A percentile compares a stretch with the other conserved stretches of the same genome.
These are phyloP conservation scores for Cebus imitator DNA, from an alignment of 2,113 vertebrate genomes.

Conservation along the genomic window DNA sequence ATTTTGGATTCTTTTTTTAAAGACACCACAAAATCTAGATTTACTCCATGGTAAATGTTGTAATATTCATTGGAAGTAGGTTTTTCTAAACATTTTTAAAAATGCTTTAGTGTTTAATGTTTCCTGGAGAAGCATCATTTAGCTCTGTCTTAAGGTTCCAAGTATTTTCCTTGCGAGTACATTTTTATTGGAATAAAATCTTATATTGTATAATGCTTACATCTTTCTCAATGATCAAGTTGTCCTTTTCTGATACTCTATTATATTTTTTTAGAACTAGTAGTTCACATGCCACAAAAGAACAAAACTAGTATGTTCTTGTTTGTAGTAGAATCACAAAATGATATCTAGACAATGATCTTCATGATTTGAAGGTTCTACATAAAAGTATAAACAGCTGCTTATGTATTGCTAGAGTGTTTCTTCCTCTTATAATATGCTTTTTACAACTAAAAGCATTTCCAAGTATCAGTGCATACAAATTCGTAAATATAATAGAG, in stretches of 20 bases:
- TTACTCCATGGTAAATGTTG: neutral
- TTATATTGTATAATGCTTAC: neutral
- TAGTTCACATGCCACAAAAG: neutral
- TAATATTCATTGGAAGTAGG: neutral
- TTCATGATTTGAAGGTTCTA: neutral
- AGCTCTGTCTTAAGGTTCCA: neutral
- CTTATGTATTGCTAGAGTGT: neutral
- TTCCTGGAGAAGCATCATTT: neutral
- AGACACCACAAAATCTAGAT: neutral
- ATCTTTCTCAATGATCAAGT: neutral
- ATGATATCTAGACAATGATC: neutral
- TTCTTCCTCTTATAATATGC: neutral
- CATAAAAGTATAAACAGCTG: neutral
- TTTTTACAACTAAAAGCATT: neutral
- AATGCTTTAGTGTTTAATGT: neutral
- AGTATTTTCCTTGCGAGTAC: neutral
- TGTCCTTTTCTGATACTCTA: neutral
- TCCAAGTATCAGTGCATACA: neutral
- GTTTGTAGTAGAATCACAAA: neutral
- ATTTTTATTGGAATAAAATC: neutral
- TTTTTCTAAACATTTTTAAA: neutral
- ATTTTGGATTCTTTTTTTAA: neutral
- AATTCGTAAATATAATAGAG: neutral
- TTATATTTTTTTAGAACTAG: neutral
- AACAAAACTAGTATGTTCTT: neutral